phyloP scores from a whole-genome alignment of 2,113 vertebrate species.

The Pseudopipra pipra region DNA sequence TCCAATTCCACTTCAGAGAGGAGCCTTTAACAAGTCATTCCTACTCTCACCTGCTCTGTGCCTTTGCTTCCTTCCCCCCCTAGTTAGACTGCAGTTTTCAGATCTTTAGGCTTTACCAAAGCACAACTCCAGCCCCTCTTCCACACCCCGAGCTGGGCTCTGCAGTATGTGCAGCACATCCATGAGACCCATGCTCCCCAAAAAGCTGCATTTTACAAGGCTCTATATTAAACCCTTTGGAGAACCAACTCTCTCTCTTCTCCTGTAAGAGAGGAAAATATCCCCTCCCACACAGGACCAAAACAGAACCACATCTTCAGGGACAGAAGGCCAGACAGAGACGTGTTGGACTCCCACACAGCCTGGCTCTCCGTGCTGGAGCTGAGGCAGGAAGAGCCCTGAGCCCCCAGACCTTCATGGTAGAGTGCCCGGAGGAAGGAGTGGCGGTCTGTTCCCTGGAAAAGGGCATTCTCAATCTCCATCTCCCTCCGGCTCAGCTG shows the following conservation, averaged over 20 bases:
- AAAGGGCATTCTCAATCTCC: slow-evolving; percentile 93
- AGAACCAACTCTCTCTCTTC: not conserved
- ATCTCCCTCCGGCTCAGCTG: slow-evolving; percentile 90
- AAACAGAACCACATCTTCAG: not conserved
- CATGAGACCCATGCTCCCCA: not conserved
- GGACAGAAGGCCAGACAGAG: not conserved
- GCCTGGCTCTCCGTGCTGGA: not conserved
- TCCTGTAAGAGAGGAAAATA: not conserved
- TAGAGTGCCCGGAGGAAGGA: slow-evolving; percentile 90
- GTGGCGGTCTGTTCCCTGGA: slow-evolving; percentile 86
- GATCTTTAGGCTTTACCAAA: not conserved
- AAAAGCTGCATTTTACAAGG: not conserved
- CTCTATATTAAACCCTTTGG: not conserved
- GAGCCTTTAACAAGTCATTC: not conserved
- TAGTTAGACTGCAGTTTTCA: not conserved
- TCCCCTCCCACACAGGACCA: not conserved
- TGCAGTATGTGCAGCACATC: not conserved
- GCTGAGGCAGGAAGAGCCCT: not conserved
- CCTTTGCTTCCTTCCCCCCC: not conserved
- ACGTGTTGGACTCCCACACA: not conserved
- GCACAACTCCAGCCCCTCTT: not conserved
- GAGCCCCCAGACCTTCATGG: slow-evolving; percentile 80
- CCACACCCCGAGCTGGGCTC: not conserved
- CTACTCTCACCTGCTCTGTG: not conserved
- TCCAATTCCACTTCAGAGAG: not conserved